Conservation (phyloP, 2,888 invertebrate genomes). For the Xestia rhomboidea region DNA sequence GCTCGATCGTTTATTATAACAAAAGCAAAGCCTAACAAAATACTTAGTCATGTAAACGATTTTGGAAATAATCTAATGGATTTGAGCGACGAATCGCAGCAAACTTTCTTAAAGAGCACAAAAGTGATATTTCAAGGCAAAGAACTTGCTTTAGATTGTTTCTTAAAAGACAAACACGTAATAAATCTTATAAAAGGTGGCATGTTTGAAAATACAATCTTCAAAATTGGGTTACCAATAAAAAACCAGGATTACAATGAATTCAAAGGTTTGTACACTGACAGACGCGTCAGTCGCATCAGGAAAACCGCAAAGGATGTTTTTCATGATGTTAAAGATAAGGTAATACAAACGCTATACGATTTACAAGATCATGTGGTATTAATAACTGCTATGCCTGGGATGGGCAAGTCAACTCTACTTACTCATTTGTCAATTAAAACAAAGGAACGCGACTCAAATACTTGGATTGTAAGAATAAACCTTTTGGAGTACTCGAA, state of each 20-base stretch:
- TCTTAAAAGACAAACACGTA: not conserved
- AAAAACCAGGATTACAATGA: not conserved
- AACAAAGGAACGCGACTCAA: constrained; percentile 3
- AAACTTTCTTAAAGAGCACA: not conserved
- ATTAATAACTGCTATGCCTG: constrained; percentile 3
- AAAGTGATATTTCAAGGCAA: constrained; percentile 9
- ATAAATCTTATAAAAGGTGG: not conserved
- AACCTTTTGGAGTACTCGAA: constrained; percentile 1
- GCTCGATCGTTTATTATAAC: not conserved
- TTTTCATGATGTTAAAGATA: not conserved
- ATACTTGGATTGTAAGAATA: constrained; percentile 17
- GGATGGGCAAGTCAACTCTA: not conserved
- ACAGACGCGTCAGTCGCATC: not conserved
- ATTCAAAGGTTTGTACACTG: not conserved
- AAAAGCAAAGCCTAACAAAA: not conserved
- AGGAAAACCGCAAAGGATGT: not conserved
- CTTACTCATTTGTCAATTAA: constrained; percentile 8
- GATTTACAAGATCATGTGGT: constrained; percentile 6
- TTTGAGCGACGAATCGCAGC: constrained; percentile 7
- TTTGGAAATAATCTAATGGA: not conserved
- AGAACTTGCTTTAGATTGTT: not conserved
- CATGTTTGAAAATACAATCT: not conserved
- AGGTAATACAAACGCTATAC: not conserved
- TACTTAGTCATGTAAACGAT: not conserved
- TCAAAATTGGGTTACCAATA: not conserved